A percentile compares a stretch with the other conserved stretches of the same genome.
These are phyloP conservation scores for Orthonychiurus folsomi DNA, from an alignment of 2,888 invertebrate species.

Conservation along the genomic window DNA sequence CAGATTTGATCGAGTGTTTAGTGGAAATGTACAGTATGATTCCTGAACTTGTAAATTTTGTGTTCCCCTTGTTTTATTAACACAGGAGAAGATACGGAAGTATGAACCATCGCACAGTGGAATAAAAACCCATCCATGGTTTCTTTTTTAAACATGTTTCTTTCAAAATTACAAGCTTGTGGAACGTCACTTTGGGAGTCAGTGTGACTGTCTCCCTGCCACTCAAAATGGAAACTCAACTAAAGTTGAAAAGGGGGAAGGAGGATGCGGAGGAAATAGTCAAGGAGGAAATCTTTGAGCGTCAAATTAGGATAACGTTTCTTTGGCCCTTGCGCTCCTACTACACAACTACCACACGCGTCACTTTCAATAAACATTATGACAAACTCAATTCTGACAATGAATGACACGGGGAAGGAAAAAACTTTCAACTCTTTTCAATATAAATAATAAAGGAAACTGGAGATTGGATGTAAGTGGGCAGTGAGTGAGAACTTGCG, in stretches of 20 bases:
- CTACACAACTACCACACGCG: neutral
- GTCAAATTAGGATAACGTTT: neutral
- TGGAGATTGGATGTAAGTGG: no score
- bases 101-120: no score
- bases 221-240: no score
- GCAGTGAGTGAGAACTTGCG: no score
- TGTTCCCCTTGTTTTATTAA: no score
- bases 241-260: no score
- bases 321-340: neutral
- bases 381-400: conserved; percentile 1
- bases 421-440: conserved; percentile 1
- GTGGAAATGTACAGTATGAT: no score
- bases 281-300: neutral
- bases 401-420: neutral
- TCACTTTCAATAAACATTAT: conserved; percentile 1
- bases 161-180: neutral
- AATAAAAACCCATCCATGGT: no score
- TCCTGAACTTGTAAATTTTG: no score
- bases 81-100: no score
- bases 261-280: neutral
- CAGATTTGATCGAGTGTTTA: no score
- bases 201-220: neutral
- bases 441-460: neutral
- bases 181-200: neutral
- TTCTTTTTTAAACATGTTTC: conserved; percentile 1